phyloP scores from a whole-genome alignment of 2,113 vertebrate genomes.

The Mastomys natalensis region DNA sequence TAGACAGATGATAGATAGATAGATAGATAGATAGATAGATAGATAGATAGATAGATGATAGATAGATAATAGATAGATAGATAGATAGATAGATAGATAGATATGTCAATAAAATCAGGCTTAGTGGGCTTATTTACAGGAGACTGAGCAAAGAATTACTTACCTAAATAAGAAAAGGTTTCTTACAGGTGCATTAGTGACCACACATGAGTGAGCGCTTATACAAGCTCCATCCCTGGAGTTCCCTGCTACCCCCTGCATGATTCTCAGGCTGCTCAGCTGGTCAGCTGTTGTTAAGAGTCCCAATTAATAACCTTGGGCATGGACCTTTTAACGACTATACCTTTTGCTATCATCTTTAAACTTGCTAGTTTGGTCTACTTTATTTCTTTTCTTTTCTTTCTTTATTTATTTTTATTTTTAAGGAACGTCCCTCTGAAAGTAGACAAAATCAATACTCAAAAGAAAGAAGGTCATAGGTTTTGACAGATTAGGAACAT shows the following conservation, averaged over 20 bases:
- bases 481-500: background rate
- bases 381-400: background rate
- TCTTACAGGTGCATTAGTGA: background rate
- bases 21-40: no score
- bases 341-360: background rate
- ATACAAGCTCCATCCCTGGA: background rate
- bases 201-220: background rate
- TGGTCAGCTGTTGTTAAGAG: background rate
- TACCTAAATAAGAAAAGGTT: background rate
- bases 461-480: background rate
- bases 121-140: no score
- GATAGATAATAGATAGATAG: no score
- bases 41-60: no score
- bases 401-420: no score
- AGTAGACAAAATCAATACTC: background rate
- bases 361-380: background rate
- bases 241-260: background rate
- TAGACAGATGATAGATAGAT: background rate
- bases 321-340: background rate
- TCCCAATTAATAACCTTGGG: background rate
- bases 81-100: no score
- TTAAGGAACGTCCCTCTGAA: background rate
- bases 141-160: background rate
- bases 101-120: background rate
- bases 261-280: no score